Base-by-base conservation (phyloP, 92 coral and sea anemone species). In the Heteractis magnifica region DNA sequence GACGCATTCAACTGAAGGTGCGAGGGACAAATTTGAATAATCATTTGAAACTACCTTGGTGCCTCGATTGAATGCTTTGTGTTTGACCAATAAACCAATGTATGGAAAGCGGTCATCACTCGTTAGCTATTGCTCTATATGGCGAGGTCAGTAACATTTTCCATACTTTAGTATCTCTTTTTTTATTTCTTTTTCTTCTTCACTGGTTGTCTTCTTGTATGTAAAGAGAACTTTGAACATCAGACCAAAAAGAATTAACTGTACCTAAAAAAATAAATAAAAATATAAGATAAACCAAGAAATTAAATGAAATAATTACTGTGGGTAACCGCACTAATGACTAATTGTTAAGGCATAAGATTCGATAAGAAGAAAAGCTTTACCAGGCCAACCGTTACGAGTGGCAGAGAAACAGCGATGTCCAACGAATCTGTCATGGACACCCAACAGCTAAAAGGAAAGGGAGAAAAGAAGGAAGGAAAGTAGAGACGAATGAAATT, bases 391-490 rank as follows among this genome's bases (percentile, higher is more conserved):
- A 90, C 76, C 3, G 93, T 80, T 59, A 88, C 76, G 11, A 90
- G 58, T 4, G 93, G 91, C 59, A 88, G 79, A 74, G 81, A 85
- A 68, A 88, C 93, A 76, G 93, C 90, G 89, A 90, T 84, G 76
- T 87, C 84, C 26, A 86, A 19, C 12, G 89, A 53, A 52, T 88
- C 91, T 23, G 89, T 53, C 64, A 90, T 87, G 12, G 93, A 87
- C 20, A 90, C 75, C 93, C 93, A 90, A 23, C 93, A 90, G 52
- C 93, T 90, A 49, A 53, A 70, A 62, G 6, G 81, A 58, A 11
- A 58, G 16, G n/a, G n/a, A n/a, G n/a, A 58, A 12, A n/a, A 10
- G 4, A 52, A 15, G 4, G 70, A 55, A 4, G 10, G 8, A 23
- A 21, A 12, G 5, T 13, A 21, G 5, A 53, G 58, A 53, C 58